Percentiles rank a stretch among this genome's conserved stretches.
Conservation (phyloP, 2,797 vertebrate species). For the Cichlasoma orientale region DNA sequence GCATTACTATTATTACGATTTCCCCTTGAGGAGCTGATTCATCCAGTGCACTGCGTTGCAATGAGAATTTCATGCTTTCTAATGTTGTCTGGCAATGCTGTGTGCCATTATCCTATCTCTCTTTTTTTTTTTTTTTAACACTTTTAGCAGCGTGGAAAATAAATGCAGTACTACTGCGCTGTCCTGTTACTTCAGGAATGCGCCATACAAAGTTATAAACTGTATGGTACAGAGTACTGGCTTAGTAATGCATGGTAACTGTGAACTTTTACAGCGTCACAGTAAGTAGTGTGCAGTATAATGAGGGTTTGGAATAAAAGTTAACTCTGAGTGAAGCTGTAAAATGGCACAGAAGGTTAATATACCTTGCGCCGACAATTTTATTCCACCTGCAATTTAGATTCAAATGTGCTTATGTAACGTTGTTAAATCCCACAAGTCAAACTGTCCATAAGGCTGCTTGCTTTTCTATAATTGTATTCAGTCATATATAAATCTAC, state of each 20-base stretch:
- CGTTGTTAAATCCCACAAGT: conserved; percentile 17
- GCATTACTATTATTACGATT: conserved; percentile 15
- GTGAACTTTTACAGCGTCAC: background rate
- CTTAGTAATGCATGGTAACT: background rate
- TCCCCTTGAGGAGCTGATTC: conserved; percentile 40
- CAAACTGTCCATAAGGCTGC: background rate
- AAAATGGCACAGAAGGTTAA: conserved; percentile 43
- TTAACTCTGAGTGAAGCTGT: conserved; percentile 26
- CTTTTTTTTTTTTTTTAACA: no score
- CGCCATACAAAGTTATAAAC: background rate
- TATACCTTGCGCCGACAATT: conserved; percentile 11
- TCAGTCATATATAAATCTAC: background rate
- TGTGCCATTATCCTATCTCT: background rate
- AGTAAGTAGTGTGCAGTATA: background rate
- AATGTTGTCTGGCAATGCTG: conserved; percentile 1
- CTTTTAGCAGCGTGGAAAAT: conserved; percentile 10
- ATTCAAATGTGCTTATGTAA: conserved; percentile 51
- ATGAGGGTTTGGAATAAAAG: conserved; percentile 34
- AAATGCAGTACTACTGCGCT: background rate
- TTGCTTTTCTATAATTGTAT: background rate
- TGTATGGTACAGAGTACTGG: background rate
- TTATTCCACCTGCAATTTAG: conserved; percentile 45
- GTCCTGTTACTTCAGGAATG: background rate
- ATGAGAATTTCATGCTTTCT: conserved; percentile 32
- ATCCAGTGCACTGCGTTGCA: conserved; percentile 12